A percentile compares a stretch with the other conserved stretches of the same genome.
Evolutionary conservation across 2,888 invertebrate species (phyloP).

Genomic region (Perithous albicinctus): DNA sequence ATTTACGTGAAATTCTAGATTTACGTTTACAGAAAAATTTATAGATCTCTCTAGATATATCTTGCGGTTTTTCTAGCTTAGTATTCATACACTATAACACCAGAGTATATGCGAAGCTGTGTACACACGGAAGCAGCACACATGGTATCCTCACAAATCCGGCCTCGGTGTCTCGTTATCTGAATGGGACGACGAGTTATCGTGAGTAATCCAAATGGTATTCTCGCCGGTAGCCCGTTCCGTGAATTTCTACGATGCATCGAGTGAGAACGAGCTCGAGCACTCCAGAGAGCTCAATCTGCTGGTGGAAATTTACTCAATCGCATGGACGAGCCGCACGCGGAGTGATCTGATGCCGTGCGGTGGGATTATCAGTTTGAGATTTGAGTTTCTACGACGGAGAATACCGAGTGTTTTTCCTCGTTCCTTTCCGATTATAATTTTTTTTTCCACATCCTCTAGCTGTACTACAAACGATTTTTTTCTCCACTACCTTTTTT

Average conservation of each 20-base stretch:
- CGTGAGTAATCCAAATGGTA: conserved; percentile 30
- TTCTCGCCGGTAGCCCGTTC: conserved; percentile 15
- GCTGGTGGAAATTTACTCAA: conserved; percentile 30
- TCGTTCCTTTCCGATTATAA: neutral
- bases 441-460: neutral
- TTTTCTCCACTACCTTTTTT: neutral
- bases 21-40: neutral
- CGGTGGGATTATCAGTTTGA: neutral
- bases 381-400: neutral
- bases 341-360: neutral
- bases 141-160: neutral
- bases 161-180: conserved; percentile 31
- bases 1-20: conserved; percentile 13
- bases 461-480: neutral
- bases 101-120: too few species aligned
- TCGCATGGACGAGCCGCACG: neutral
- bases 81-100: neutral
- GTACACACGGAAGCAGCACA: neutral
- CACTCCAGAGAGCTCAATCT: conserved; percentile 3
- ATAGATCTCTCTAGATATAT: neutral
- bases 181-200: conserved; percentile 36
- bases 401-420: neutral
- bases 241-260: conserved; percentile 39
- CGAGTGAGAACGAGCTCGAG: conserved; percentile 6
- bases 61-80: neutral